Evolutionary conservation across 1,140 invertebrate species (phyloP).

Genomic region (Dermatophagoides farinae): DNA sequence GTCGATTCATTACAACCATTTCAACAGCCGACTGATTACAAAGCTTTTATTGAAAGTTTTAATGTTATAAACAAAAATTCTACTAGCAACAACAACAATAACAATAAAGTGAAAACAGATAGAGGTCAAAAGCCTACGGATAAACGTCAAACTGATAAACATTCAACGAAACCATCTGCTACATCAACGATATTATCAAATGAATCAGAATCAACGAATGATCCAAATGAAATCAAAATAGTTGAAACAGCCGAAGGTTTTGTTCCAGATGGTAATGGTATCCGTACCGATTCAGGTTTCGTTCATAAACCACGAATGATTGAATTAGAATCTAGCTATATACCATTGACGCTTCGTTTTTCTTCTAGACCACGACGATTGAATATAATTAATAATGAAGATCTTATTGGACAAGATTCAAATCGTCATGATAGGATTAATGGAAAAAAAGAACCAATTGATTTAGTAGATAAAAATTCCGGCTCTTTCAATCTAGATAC

Average conservation of each 20-base stretch:
- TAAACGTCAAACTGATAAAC: too few relatives aligned
- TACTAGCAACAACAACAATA: too few relatives aligned
- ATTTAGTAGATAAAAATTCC: neutral
- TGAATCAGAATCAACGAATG: neutral
- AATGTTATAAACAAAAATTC: too few relatives aligned
- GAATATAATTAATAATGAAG: neutral
- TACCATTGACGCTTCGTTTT: constrained; percentile 3
- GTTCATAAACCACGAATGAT: neutral
- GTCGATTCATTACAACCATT: neutral
- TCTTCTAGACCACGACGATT: neutral
- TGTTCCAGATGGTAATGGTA: neutral
- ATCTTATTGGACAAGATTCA: constrained; percentile 2
- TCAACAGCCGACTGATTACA: too few relatives aligned
- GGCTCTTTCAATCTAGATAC: neutral
- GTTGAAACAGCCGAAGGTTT: neutral
- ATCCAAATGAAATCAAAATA: neutral
- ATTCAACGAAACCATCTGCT: too few relatives aligned
- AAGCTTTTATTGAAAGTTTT: too few relatives aligned
- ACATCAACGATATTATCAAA: neutral
- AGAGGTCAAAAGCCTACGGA: too few relatives aligned
- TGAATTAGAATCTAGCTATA: neutral
- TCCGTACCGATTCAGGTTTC: neutral
- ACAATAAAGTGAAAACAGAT: too few relatives aligned
- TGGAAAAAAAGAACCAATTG: neutral
- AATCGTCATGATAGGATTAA: neutral